A percentile compares a stretch with the other conserved stretches of the same genome.
These are phyloP conservation scores for Plodia interpunctella DNA, from an alignment of 1,140 invertebrate species.

Conservation along the genomic window DNA sequence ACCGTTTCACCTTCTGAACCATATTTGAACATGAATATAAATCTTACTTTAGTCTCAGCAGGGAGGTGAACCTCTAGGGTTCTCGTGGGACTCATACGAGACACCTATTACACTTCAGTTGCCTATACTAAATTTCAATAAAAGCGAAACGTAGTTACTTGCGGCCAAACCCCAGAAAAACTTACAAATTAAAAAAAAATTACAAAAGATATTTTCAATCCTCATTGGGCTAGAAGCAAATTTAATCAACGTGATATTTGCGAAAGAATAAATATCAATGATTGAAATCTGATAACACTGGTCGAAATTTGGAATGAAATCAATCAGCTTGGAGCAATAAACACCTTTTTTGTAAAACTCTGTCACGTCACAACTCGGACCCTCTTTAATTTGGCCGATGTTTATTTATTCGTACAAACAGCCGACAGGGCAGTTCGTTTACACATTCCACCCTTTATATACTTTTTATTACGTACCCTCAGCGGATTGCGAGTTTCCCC, in stretches of 20 bases:
- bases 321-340: slow-evolving; percentile 22
- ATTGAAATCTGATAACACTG: slow-evolving; percentile 1
- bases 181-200: too few relatives aligned
- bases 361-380: slow-evolving; percentile 13
- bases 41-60: too few relatives aligned
- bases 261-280: not conserved
- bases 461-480: slow-evolving; percentile 25
- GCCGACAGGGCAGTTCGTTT: slow-evolving; percentile 37
- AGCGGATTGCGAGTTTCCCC: slow-evolving; percentile 14
- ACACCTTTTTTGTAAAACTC: slow-evolving; percentile 19
- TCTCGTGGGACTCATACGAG: too few relatives aligned
- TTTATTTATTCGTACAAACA: slow-evolving; percentile 55
- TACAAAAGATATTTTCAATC: too few relatives aligned
- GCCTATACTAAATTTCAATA: too few relatives aligned
- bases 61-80: too few relatives aligned
- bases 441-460: slow-evolving; percentile 39
- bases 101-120: too few relatives aligned
- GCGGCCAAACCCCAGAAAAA: too few relatives aligned
- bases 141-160: too few relatives aligned
- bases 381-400: slow-evolving; percentile 53
- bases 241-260: not conserved
- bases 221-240: not conserved
- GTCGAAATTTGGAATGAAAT: not conserved
- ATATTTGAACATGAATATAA: not conserved
- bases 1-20: too few relatives aligned